Evolutionary conservation across 2,113 vertebrate species (phyloP).

Genomic region (Onychostoma macrolepis): DNA sequence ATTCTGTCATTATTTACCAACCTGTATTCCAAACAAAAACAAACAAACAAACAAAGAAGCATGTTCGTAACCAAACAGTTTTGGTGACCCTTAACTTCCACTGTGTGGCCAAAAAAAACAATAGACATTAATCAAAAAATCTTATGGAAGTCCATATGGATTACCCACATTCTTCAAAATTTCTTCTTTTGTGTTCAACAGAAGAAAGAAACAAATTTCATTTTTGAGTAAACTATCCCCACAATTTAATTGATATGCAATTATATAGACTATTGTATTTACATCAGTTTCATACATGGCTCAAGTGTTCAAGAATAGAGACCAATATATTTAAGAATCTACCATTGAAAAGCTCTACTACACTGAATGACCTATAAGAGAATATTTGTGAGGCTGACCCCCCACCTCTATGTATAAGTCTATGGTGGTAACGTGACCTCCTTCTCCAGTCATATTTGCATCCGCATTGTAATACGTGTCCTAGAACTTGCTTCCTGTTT

Average conservation of each 20-base stretch:
- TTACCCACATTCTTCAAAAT: background rate
- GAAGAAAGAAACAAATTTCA: too few species aligned
- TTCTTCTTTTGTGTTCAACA: too few species aligned
- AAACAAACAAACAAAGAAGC: background rate
- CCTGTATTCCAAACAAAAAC: background rate
- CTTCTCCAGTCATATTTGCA: background rate
- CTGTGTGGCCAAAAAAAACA: background rate
- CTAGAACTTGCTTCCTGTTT: constrained; percentile 23
- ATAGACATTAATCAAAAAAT: background rate
- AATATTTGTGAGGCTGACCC: background rate
- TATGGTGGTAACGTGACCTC: background rate
- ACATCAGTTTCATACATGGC: background rate
- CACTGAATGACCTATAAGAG: background rate
- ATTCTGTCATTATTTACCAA: background rate
- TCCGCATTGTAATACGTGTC: background rate
- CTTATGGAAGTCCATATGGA: background rate
- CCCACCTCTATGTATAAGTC: background rate
- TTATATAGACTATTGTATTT: background rate
- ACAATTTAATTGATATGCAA: background rate
- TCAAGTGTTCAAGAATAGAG: background rate
- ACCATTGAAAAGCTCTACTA: background rate
- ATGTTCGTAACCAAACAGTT: background rate
- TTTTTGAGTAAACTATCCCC: too few species aligned
- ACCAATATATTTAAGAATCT: background rate
- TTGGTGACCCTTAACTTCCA: background rate